Percentiles rank a stretch among this genome's conserved stretches.
Evolutionary conservation across 2,888 invertebrate genomes (phyloP).

Genomic region (Drosophila fungiperda): DNA sequence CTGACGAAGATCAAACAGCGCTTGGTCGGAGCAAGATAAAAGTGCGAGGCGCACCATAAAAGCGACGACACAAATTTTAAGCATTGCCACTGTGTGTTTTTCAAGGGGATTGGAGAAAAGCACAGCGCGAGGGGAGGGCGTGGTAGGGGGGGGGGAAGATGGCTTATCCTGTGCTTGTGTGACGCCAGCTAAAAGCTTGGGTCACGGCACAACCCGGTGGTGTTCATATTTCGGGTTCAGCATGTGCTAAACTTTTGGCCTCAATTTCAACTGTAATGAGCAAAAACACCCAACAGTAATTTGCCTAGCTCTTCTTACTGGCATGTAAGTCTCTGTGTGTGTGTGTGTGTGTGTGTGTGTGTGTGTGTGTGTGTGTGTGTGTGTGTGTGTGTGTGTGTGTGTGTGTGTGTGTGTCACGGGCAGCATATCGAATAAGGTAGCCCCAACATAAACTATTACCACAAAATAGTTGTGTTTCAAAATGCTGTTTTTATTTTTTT

Average conservation of each 20-base stretch:
- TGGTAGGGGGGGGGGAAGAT: not conserved
- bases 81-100: slow-evolving; percentile 30
- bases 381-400: not conserved
- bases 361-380: slow-evolving; percentile 2
- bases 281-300: slow-evolving; percentile 25
- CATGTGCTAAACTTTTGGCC: slow-evolving; percentile 23
- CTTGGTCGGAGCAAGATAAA: slow-evolving; percentile 66
- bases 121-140: no score
- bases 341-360: not conserved
- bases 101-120: not conserved
- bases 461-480: not conserved
- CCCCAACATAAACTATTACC: not conserved
- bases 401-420: slow-evolving; percentile 1
- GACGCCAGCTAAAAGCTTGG: slow-evolving; percentile 34
- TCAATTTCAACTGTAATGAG: slow-evolving; percentile 57
- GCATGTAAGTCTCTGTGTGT: not conserved
- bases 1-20: slow-evolving; percentile 76
- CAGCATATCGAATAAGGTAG: slow-evolving; percentile 10
- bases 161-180: slow-evolving; percentile 8
- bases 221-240: slow-evolving; percentile 14
- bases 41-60: slow-evolving; percentile 72
- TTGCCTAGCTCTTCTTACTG: not conserved
- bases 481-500: not conserved
- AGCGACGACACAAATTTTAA: slow-evolving; percentile 66
- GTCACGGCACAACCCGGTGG: slow-evolving; percentile 12